Evolutionary conservation across 37 sponge, comb jelly and placozoan genomes (phyloP), one percentile per base, ranked within the genome.

Genomic region (Amphimedon queenslandica): DNA sequence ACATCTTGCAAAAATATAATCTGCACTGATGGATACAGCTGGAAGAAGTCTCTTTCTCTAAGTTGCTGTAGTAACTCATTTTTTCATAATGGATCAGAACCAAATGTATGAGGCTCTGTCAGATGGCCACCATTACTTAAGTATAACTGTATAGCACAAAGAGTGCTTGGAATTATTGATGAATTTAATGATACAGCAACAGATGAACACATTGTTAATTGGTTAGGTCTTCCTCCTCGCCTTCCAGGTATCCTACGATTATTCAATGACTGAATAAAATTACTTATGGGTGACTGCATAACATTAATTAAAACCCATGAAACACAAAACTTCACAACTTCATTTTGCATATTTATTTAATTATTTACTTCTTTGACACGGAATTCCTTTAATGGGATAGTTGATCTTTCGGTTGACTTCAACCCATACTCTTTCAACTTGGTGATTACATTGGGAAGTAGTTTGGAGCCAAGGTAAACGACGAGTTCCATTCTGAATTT

Each of bases 221-320:
- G 35, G 53, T 74, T 74, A 16, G 74, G 74, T 60, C 57, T 58
- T 3, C 63, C 74, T 21, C 74, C 74, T 23, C 63, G 40, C 23
- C 18, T 21, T 21, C 63, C 74, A 20, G 71, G 57, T 23, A 79
- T 79, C 28, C 69, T n/a, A 69, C 71, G 72, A 29, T 57, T 38
- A 79, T 79, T 79, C 80, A 71, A 79, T 51, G 80, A 35, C 10
- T 21, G 18, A 6, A 79, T 27, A 30, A 79, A 79, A 11, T 27
- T 41, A 4, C 8, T n/a, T 33, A 72, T 30, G 25, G 58, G 71
- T 20, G 31, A 6, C 16, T 36, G 20, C 20, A 35, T 57, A 18
- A 79, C 71, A 60, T 55, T 53, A 32, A 79, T 72, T 24, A 60
- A 42, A 29, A 37, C 55, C 69, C 64, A 69, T 1, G 80, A 77